Evolutionary conservation across 2,113 vertebrate species (phyloP), one percentile per base, ranked within the genome.

Genomic region (Vimba vimba): DNA sequence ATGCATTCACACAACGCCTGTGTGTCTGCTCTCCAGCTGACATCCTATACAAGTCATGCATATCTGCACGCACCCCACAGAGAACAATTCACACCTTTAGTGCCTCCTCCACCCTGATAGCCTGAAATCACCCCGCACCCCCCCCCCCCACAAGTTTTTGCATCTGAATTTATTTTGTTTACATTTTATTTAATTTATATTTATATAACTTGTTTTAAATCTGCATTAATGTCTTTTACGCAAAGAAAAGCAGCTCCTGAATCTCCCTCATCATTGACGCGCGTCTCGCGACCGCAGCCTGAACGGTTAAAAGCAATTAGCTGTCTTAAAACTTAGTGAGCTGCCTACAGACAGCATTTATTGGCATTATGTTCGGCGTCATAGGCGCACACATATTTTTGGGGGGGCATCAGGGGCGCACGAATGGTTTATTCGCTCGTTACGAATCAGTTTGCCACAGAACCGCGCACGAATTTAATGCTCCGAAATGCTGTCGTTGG

Each of bases 21-120:
- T 4, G 23, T 74, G 30, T 73, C 68, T 73, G 66, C 82, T 82
- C 50, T 73, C 68, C 82, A 83, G 82, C 64, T 71, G 68, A 39
- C 66, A 68, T 33, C 50, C 81, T 36, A 73, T 57, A 12, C 10
- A 50, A 30, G 25, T 71, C 50, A 73, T 74, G 82, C 68, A 83
- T 74, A 74, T 83, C 68, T 73, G 82, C 68, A 36, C 13, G 66
- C 82, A 69, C 68, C 82, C 82, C 21, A 36, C 82, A 13, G 66
- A 73, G 82, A 73, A 39, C 82, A 59, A 57, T 83, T 83, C 30
- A 57, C 68, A 83, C 68, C 82, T 83, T 5, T 2, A 66, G 30
- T 23, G 15, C 23, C 79, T 15, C 33, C 50, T 1, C 39, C 6
- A 55, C 6, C 25, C 23, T 8, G 57, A 79, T 59, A 27, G 57